Conservation (phyloP, 2,113 vertebrate species). For the Micronycteris hirsuta region DNA sequence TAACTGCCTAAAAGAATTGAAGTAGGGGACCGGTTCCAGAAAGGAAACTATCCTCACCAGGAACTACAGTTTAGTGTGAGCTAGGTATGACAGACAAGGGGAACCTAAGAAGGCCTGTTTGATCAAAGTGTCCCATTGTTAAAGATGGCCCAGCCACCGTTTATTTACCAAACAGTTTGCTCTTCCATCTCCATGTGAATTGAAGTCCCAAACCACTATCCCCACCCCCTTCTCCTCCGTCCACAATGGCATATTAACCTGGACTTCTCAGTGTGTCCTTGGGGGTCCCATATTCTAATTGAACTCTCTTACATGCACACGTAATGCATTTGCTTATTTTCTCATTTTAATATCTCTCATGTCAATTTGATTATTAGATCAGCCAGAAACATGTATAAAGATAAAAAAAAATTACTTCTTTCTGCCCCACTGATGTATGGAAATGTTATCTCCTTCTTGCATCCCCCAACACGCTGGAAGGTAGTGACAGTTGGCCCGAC, state of each 20-base stretch:
- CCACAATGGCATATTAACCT: not conserved
- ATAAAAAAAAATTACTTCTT: not conserved
- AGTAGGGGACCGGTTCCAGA: not conserved
- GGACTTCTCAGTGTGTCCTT: not conserved
- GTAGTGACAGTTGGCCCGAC: not conserved
- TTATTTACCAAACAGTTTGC: not conserved
- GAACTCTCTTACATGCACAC: not conserved
- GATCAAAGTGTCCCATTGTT: not conserved
- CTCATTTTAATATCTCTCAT: not conserved
- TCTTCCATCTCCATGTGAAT: not conserved
- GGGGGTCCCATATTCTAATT: not conserved
- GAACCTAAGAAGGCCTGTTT: not conserved
- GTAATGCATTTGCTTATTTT: not conserved
- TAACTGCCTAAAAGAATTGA: not conserved
- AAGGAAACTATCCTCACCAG: not conserved
- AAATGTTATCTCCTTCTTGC: not conserved
- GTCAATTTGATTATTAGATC: not conserved
- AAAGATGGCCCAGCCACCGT: not conserved
- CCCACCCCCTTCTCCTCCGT: not conserved
- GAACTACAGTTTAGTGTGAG: not conserved
- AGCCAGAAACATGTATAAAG: not conserved
- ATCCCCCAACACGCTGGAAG: not conserved
- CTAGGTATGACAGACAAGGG: not conserved
- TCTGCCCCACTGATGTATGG: not conserved
- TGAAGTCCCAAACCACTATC: not conserved